phyloP scores from a whole-genome alignment of 2,888 invertebrate species.

The Sepioteuthis lessoniana region DNA sequence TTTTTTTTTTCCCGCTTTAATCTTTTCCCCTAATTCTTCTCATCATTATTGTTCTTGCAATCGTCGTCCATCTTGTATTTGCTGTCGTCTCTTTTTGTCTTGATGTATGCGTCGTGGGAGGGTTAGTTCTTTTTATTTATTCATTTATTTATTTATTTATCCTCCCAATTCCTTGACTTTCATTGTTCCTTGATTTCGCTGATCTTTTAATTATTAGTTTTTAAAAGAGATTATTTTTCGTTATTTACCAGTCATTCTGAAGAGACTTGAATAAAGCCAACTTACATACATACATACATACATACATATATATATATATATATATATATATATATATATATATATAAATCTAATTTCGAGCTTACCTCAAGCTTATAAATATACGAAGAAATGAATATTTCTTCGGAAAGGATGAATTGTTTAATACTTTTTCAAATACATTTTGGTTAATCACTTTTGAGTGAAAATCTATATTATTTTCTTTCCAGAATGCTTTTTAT shows the following conservation, averaged over 20 bases:
- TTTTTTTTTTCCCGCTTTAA: neutral
- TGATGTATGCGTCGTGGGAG: neutral
- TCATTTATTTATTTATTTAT: neutral
- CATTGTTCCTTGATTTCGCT: neutral
- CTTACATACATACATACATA: too few relatives aligned
- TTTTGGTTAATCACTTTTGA: too few relatives aligned
- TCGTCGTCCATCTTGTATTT: neutral
- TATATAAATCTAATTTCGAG: too few relatives aligned
- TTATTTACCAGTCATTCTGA: neutral
- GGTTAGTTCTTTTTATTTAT: neutral
- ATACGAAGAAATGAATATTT: too few relatives aligned
- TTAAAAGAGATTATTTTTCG: neutral
- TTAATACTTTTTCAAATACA: too few relatives aligned
- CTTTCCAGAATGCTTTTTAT: too few relatives aligned
- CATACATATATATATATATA: too few relatives aligned
- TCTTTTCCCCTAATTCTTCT: neutral
- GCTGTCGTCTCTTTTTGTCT: neutral
- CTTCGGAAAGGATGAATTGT: too few relatives aligned
- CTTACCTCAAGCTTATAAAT: too few relatives aligned
- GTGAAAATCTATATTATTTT: too few relatives aligned
- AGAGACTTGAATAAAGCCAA: too few relatives aligned
- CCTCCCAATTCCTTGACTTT: neutral
- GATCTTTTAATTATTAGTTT: neutral
- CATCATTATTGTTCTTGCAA: conserved; percentile 9
- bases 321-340: too few relatives aligned